These are phyloP conservation scores for Rhinella marina DNA, from an alignment of 2,797 vertebrate species.

Conservation along the genomic window DNA sequence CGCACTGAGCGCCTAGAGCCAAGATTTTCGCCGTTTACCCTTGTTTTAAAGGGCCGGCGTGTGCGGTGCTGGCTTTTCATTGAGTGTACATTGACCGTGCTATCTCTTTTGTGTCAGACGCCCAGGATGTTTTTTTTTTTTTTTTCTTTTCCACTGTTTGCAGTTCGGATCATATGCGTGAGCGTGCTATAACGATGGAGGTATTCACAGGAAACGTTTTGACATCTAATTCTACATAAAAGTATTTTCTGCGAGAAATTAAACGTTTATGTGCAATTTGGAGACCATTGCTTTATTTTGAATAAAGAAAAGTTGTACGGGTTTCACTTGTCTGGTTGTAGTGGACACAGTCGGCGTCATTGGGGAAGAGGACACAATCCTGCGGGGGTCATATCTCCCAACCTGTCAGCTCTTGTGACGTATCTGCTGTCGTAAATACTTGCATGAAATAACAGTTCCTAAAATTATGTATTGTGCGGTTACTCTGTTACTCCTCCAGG, in stretches of 20 bases:
- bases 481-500: too few relatives aligned
- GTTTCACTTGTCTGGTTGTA: not conserved
- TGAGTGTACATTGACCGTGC: not conserved
- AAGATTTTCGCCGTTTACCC: constrained; percentile 2
- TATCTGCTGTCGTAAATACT: too few relatives aligned
- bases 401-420: too few relatives aligned
- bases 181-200: not conserved
- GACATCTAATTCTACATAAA: constrained; percentile 6
- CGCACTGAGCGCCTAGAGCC: not conserved
- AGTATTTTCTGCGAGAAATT: constrained; percentile 48
- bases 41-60: constrained; percentile 33
- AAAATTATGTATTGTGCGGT: too few relatives aligned
- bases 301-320: constrained; percentile 31
- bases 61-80: constrained; percentile 18
- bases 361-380: too few relatives aligned
- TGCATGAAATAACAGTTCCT: too few relatives aligned
- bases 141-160: constrained; percentile 20
- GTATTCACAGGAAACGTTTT: not conserved
- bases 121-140: too few relatives aligned
- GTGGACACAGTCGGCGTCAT: not conserved
- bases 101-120: not conserved
- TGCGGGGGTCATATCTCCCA: too few relatives aligned
- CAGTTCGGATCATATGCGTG: not conserved
- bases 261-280: constrained; percentile 38
- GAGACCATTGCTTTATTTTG: constrained; percentile 23